Percentiles rank a stretch among this genome's conserved stretches.
Conservation (phyloP, 2,888 invertebrate genomes). For the Zaprionus bogoriensis region DNA sequence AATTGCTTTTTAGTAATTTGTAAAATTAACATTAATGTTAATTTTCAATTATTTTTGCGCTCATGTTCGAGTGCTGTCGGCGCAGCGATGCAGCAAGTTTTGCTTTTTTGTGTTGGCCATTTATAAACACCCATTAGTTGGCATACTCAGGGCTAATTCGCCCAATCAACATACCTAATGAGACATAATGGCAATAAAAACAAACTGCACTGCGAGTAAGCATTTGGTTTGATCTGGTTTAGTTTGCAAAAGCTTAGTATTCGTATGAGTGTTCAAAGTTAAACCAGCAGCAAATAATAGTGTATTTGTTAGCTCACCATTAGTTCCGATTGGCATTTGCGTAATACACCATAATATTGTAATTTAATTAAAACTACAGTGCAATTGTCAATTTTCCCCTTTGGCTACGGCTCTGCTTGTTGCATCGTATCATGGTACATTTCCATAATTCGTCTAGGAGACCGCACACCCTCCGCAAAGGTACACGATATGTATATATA, state of each 20-base stretch:
- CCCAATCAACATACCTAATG: conserved; percentile 31
- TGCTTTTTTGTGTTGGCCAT: conserved; percentile 7
- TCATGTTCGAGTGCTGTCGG: conserved; percentile 11
- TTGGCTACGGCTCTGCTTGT: neutral
- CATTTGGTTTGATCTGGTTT: neutral
- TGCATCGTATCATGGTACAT: conserved; percentile 15
- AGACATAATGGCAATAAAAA: conserved; percentile 20
- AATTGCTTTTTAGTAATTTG: conserved; percentile 50
- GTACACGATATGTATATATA: conserved; percentile 8
- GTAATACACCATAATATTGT: neutral
- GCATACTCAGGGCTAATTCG: conserved; percentile 37
- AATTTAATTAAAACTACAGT: neutral
- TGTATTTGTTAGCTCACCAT: no score
- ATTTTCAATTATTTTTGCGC: conserved; percentile 17
- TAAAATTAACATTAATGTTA: conserved; percentile 46
- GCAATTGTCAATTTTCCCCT: neutral
- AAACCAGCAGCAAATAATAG: neutral
- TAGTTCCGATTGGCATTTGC: no score
- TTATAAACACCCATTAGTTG: conserved; percentile 5
- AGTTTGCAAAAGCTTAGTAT: no score
- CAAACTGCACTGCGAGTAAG: neutral
- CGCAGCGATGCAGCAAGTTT: conserved; percentile 49
- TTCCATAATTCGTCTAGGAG: conserved; percentile 28
- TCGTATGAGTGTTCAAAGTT: neutral
- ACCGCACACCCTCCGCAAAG: neutral